A percentile compares a stretch with the other conserved stretches of the same genome.
These are phyloP conservation scores for Hylyphantes graminicola DNA, from an alignment of 1,140 invertebrate species.

Conservation along the genomic window DNA sequence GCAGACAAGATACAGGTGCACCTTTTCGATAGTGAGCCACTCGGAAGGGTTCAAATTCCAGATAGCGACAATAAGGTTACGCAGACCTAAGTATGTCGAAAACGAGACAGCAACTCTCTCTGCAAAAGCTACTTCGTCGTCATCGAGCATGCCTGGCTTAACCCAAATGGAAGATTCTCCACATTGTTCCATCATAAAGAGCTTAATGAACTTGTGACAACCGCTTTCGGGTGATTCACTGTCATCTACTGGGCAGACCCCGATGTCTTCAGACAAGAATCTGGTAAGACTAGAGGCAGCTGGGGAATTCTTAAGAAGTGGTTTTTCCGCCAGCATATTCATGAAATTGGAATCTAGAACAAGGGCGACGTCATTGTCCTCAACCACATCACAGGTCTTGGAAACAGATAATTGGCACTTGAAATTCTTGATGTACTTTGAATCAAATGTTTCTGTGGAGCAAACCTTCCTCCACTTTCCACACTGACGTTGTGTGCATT, in stretches of 20 bases:
- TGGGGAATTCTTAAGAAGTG: slow-evolving; percentile 68
- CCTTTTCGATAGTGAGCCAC: slow-evolving; percentile 68
- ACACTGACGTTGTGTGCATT: slow-evolving; percentile 65
- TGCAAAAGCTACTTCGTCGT: slow-evolving; percentile 67
- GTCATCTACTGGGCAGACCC: slow-evolving; percentile 68
- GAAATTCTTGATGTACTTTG: slow-evolving; percentile 65
- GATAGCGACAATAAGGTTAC: slow-evolving; percentile 69
- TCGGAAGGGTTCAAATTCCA: slow-evolving; percentile 70
- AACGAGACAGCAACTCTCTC: slow-evolving; percentile 64
- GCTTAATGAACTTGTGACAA: slow-evolving; percentile 42
- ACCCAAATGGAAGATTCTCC: slow-evolving; percentile 66
- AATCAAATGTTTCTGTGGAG: slow-evolving; percentile 61
- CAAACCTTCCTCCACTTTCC: slow-evolving; percentile 67
- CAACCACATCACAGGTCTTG: slow-evolving; percentile 21
- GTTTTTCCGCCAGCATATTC: slow-evolving; percentile 63
- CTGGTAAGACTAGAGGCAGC: slow-evolving; percentile 67
- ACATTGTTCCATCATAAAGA: slow-evolving; percentile 66
- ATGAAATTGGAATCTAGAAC: slow-evolving; percentile 63
- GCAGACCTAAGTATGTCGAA: slow-evolving; percentile 68
- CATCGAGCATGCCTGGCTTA: slow-evolving; percentile 69
- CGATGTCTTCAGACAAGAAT: slow-evolving; percentile 69
- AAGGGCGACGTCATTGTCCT: slow-evolving; percentile 24
- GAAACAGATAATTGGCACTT: slow-evolving; percentile 58
- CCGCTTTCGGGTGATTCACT: slow-evolving; percentile 62
- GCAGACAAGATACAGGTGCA: slow-evolving; percentile 67